Evolutionary conservation across 2,888 invertebrate genomes (phyloP).

Genomic region (Tethea ocularis): DNA sequence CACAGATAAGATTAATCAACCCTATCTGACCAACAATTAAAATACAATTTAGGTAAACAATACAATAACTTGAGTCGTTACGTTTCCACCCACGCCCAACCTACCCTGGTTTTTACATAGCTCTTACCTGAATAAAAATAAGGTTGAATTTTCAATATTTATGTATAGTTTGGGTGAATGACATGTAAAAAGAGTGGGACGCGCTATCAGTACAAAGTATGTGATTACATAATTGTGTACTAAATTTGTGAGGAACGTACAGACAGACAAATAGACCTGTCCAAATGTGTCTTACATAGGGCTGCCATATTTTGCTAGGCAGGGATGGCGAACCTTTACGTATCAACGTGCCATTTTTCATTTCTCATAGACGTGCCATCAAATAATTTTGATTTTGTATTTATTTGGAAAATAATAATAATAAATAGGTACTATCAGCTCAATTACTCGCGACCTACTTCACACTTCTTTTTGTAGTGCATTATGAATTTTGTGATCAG

Average conservation of each 20-base stretch:
- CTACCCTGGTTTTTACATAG: background rate
- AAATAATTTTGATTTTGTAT: too few relatives aligned
- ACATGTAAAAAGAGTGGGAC: background rate
- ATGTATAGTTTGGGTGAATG: background rate
- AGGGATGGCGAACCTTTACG: too few relatives aligned
- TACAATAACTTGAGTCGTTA: background rate
- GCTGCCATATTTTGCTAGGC: too few relatives aligned
- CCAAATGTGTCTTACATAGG: too few relatives aligned
- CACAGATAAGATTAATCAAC: too few relatives aligned
- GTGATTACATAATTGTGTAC: slow-evolving; percentile 5
- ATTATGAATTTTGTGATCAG: too few relatives aligned
- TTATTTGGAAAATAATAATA: too few relatives aligned
- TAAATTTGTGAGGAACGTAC: background rate
- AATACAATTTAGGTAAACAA: background rate
- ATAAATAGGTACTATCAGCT: too few relatives aligned
- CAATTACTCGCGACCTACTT: too few relatives aligned
- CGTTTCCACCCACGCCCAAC: background rate
- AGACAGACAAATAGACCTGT: background rate
- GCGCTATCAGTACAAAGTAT: background rate
- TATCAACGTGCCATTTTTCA: too few relatives aligned
- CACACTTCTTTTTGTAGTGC: too few relatives aligned
- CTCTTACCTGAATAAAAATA: background rate
- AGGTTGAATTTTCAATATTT: background rate
- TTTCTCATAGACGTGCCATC: too few relatives aligned
- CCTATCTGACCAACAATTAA: background rate